Base-by-base conservation (phyloP, 2,113 vertebrate species). In the Pomatorhinus ruficollis region DNA sequence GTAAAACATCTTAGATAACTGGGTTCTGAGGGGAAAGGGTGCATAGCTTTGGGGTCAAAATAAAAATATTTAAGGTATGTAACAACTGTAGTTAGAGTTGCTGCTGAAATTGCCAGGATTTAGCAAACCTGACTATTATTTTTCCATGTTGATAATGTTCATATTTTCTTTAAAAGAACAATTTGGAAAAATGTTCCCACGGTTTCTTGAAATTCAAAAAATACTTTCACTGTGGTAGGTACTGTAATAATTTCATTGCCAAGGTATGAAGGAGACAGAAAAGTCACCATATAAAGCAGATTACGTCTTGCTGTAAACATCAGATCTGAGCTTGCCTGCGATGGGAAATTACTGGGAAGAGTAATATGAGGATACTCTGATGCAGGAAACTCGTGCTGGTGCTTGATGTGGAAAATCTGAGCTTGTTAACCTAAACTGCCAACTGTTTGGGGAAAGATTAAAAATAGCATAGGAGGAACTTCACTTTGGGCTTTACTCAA, bases 351-450 rank as follows among this genome's bases (percentile, higher is more conserved):
- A 52, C 61, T 76, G 37, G 78, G n/a, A 2, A 5, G 50, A 66
- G 42, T 42, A 22, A 44, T 6, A 17, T n/a, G 79, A 68, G 80
- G 66, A 40, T 40, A 20, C 42, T 28, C 53, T 95, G 75, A 61
- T 84, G 75, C 72, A 93, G 83, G 75, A 87, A 82, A 70, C 94
- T 79, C 33, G 13, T 93, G 95, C 83, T 84, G 50, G 6, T 96
- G 87, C 42, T 92, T 66, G 50, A 50, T 89, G 74, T 93, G 96
- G 96, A 97, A 97, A 97, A 76, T 93, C 87, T 95, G 96, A 93
- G 56, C 11, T 81, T 68, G 31, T 85, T 80, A 61, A 35, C 31
- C 87, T 91, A 25, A 85, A 23, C 69, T 60, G 60, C 68, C 79
- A 64, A 16, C 45, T 60, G 52, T 78, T 89, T 65, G 40, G 54